Evolutionary conservation across 1,140 invertebrate species (phyloP).

Genomic region (Ceratosolen fusciceps): DNA sequence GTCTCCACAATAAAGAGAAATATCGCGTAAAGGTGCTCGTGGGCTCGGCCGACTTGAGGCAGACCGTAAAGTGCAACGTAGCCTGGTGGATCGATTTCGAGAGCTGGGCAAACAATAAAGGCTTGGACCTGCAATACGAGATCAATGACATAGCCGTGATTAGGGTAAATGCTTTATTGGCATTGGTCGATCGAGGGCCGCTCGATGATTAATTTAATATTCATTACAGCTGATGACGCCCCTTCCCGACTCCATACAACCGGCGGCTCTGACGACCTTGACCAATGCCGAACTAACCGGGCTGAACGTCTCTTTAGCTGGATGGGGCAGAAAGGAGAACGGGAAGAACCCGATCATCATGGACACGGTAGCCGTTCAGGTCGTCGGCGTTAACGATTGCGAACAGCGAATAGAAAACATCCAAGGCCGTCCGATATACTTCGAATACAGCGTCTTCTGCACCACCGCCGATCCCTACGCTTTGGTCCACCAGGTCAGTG

Average conservation of each 20-base stretch:
- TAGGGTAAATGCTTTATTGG: constrained; percentile 3
- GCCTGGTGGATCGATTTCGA: background rate
- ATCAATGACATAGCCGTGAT: background rate
- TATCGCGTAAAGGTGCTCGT: background rate
- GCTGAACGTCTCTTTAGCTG: background rate
- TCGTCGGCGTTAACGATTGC: background rate
- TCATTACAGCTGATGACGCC: background rate
- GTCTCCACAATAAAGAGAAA: background rate
- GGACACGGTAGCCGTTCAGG: background rate
- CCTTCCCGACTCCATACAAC: background rate
- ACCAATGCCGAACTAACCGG: background rate
- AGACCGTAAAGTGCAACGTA: no score
- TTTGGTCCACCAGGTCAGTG: background rate
- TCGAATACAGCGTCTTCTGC: background rate
- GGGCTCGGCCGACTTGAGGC: background rate
- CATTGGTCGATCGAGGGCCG: no score
- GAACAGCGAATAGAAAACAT: background rate
- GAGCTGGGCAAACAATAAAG: background rate
- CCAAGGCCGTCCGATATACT: background rate
- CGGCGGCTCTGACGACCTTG: background rate
- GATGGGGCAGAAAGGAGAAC: background rate
- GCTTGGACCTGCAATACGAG: background rate
- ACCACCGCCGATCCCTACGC: background rate
- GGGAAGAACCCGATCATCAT: background rate
- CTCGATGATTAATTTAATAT: no score